Evolutionary conservation across 1,140 invertebrate species (phyloP).

Genomic region (Aradophagus sp.): DNA sequence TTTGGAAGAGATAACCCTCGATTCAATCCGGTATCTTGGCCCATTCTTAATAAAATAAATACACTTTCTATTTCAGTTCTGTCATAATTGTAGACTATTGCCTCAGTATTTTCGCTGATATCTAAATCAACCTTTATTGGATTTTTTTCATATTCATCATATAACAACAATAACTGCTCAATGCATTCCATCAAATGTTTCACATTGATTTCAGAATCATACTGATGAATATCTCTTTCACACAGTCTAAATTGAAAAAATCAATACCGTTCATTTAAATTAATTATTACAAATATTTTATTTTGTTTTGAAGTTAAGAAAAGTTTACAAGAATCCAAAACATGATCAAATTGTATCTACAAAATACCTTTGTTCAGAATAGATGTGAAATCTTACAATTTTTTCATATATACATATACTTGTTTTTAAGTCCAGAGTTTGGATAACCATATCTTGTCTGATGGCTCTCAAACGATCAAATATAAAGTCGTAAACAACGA

Average conservation of each 20-base stretch:
- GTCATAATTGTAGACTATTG: constrained; percentile 48
- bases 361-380: constrained; percentile 82
- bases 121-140: constrained; percentile 15
- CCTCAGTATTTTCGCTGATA: constrained; percentile 31
- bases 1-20: constrained; percentile 71
- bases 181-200: constrained; percentile 79
- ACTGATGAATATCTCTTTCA: constrained; percentile 71
- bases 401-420: constrained; percentile 79
- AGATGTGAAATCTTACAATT: constrained; percentile 81
- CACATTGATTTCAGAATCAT: constrained; percentile 77
- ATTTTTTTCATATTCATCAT: constrained; percentile 73
- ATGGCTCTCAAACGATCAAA: constrained; percentile 84
- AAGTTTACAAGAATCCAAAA: too few species aligned
- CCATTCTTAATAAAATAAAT: constrained; percentile 78
- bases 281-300: too few species aligned
- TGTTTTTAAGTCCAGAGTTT: constrained; percentile 73
- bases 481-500: constrained; percentile 82
- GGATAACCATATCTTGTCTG: constrained; percentile 84
- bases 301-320: too few species aligned
- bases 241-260: constrained; percentile 72
- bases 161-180: constrained; percentile 75
- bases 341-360: too few species aligned
- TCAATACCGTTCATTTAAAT: constrained; percentile 1
- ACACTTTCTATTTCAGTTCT: constrained; percentile 75
- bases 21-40: constrained; percentile 73